A percentile compares a stretch with the other conserved stretches of the same genome.
Evolutionary conservation across 2,113 vertebrate species (phyloP).

Genomic region (Bambusicola thoracicus): DNA sequence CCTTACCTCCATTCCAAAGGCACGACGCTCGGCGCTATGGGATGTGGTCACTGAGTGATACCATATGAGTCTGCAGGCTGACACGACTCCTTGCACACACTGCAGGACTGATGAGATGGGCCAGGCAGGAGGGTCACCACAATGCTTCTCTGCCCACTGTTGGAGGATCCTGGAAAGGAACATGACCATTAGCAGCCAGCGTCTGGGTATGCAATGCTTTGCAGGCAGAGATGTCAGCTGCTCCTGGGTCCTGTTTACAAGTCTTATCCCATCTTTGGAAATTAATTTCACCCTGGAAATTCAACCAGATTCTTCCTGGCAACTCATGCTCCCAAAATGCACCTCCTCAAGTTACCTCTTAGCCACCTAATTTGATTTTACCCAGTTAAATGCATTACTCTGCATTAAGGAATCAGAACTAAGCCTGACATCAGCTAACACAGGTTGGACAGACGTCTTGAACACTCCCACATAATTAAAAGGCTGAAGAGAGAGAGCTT

Average conservation of each 20-base stretch:
- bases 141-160: neutral
- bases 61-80: neutral
- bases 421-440: neutral
- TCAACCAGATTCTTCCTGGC: neutral
- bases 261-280: neutral
- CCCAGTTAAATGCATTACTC: no score
- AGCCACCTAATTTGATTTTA: neutral
- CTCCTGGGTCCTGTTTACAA: neutral
- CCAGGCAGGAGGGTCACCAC: neutral
- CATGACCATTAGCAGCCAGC: fast-evolving
- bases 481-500: neutral
- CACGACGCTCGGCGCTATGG: fast-evolving
- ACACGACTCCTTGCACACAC: fast-evolving
- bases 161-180: neutral
- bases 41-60: fast-evolving
- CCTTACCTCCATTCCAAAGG: neutral
- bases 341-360: neutral
- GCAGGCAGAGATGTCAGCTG: neutral
- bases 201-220: neutral
- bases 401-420: fast-evolving
- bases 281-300: neutral
- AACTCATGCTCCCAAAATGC: neutral
- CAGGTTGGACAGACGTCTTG: neutral
- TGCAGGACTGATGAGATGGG: neutral
- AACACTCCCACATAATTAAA: neutral